Base-by-base conservation (phyloP, 2,888 invertebrate genomes). In the Limnephilus rhombicus region DNA sequence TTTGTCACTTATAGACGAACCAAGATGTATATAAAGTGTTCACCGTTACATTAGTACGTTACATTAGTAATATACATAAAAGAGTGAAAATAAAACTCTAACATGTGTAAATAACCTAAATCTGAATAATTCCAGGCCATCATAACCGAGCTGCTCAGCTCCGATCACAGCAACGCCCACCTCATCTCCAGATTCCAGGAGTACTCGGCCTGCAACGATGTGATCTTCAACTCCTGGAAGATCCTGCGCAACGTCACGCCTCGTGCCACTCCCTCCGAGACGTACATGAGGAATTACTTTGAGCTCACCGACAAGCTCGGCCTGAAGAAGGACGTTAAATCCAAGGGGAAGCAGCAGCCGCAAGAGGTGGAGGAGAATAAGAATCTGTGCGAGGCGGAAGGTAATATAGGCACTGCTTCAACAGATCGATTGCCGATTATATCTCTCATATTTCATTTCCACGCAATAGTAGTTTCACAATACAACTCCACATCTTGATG, bases 121-220 rank as follows among this genome's bases (percentile, higher is more conserved):
- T 24, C 5, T 1, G 13, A 37, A 45, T 90, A 2, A 37, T 95
- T 96, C 80, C 95, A 97, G 97, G 96, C 96, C 88, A 96, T 98
- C 93, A 95, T 98, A 91, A 96, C 96, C 94, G 96, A 97, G 85
- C 94, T 98, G 24, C 95, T 98, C 83, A 97, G 97, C 68, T 95
- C 96, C 0, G 97, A 97, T 86, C 95, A 96, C 88, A 96, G 97
- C 45, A 97, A 97, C 95, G 95, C 96, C 0, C 95, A 96, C 53
- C 95, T 97, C 0, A 97, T 98, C 93, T 95, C 96, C 18, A 97
- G 97, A 94, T 98, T 98, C 94, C 97, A 98, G 94, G 98, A 98
- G 95, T 98, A 97, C 94, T 96, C 97, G 0, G 96, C 97, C 92
- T 98, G 97, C 94, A 96, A 97, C 94, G 98, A 99, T 95, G 97